Conservation (phyloP, 2,888 invertebrate genomes). For the Callinectes sapidus region DNA sequence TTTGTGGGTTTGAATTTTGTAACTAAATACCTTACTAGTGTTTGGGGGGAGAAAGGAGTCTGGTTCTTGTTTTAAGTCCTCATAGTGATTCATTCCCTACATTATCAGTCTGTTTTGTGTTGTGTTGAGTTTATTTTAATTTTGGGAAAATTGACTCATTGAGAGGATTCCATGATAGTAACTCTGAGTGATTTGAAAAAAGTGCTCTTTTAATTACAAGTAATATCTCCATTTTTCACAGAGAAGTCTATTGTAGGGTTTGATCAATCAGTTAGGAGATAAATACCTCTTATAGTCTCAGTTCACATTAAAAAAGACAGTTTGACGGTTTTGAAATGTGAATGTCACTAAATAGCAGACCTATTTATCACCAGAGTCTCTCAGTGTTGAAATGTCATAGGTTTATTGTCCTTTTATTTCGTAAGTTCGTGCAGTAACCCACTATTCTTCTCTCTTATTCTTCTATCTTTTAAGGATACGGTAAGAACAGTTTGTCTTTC, state of each 20-base stretch:
- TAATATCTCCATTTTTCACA: not conserved
- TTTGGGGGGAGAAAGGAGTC: not conserved
- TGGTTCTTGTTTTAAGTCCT: not conserved
- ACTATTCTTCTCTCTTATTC: slow-evolving; percentile 66
- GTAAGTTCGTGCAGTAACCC: slow-evolving; percentile 65
- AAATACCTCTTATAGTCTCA: not conserved
- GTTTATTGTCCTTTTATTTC: slow-evolving; percentile 54
- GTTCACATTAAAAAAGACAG: slow-evolving; percentile 23
- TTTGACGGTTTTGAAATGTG: slow-evolving; percentile 9
- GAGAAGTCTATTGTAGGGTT: not conserved
- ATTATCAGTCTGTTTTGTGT: not conserved
- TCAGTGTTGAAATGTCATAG: slow-evolving; percentile 44
- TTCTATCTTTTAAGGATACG: slow-evolving; percentile 69
- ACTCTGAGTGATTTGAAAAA: not conserved
- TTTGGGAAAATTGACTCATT: not conserved
- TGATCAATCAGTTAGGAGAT: not conserved
- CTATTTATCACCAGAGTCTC: slow-evolving; percentile 26
- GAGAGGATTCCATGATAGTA: not conserved
- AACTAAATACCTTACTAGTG: not conserved
- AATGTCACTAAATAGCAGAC: slow-evolving; percentile 26
- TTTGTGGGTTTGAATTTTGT: not conserved
- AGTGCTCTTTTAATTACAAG: not conserved
- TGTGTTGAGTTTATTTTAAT: not conserved
- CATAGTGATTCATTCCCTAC: not conserved
- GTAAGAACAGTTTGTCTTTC: slow-evolving; percentile 63